These are phyloP conservation scores for Mandrillus leucophaeus DNA, from an alignment of 2,113 vertebrate genomes.

Conservation along the genomic window DNA sequence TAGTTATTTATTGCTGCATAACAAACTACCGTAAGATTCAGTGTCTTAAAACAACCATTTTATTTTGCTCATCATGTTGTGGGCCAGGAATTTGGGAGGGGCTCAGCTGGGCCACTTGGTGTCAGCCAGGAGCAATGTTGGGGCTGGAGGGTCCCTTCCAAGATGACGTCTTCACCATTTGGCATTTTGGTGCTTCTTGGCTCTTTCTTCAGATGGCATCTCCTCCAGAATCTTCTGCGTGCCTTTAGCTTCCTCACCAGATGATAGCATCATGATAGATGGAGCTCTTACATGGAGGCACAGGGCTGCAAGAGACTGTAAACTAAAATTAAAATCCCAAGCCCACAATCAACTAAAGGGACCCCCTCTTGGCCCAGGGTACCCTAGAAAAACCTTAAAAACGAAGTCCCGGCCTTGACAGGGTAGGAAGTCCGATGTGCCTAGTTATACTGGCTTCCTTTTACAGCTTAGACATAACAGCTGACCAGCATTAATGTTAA, in stretches of 20 bases:
- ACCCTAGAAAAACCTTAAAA: neutral
- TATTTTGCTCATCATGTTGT: neutral
- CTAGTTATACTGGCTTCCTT: neutral
- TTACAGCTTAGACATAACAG: neutral
- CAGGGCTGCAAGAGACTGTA: neutral
- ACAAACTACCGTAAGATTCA: neutral
- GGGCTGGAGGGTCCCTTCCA: neutral
- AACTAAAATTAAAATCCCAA: neutral
- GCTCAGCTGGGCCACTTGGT: neutral
- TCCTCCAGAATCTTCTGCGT: neutral
- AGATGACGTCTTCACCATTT: rapidly evolving
- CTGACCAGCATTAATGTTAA: neutral
- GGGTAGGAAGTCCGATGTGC: neutral
- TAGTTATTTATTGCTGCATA: neutral
- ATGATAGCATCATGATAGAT: neutral
- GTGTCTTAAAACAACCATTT: neutral
- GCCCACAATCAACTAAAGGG: neutral
- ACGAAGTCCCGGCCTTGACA: neutral
- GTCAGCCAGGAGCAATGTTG: neutral
- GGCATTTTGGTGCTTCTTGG: neutral
- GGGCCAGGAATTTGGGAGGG: neutral
- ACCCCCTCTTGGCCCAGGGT: neutral
- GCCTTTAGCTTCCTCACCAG: neutral
- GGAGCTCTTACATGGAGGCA: rapidly evolving
- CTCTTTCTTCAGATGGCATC: neutral